Evolutionary conservation across 1,140 invertebrate genomes (phyloP), one percentile per base, ranked within the genome.

Genomic region (Calephelis virginiensis): DNA sequence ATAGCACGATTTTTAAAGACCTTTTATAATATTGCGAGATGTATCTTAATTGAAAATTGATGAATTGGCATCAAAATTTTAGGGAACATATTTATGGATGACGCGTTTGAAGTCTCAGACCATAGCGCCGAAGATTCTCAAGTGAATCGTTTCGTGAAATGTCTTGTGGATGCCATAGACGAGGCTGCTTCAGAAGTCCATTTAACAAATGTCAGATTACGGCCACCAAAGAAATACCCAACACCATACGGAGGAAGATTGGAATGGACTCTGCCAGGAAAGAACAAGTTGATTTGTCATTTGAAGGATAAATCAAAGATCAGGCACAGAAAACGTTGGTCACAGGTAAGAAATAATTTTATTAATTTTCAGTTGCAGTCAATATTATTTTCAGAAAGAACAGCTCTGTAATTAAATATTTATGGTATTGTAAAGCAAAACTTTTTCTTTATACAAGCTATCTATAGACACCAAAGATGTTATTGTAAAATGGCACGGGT

Each of bases 81-180:
- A 99, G 98, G 98, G 53, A 98, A 99, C 81, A 98, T 99, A 70
- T 99, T 99, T 91, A 98, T 99, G 90, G 99, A 99, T 91, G 99
- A 99, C 81, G 98, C 98, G 1, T 99, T 99, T 84, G 98, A 99
- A 92, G 93, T 98, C 60, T 95, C 97, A 60, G 98, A 99, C 81
- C 96, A 98, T 79, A 96, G 97, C 74, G 94, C 97, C 62, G 96
- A 98, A 73, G 97, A 98, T 78, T 95, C 94, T 40, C 96, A 98
- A 82, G 97, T 98, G n/a, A 99, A 99, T 91, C 93, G 96, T 11
- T 99, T 99, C 90, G 98, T 99, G 0, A 97, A 98, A 83, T 93
- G 97, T 13, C 90, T 99, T 49, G 94, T 99, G 13, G 94, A 95
- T 7, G 97, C 96, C 0, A 95, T 99, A 74, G 97, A 99, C 76